A percentile compares a stretch with the other conserved stretches of the same genome.
Conservation (phyloP, 2,797 vertebrate species). For the Pseudotriccus pelzelni region DNA sequence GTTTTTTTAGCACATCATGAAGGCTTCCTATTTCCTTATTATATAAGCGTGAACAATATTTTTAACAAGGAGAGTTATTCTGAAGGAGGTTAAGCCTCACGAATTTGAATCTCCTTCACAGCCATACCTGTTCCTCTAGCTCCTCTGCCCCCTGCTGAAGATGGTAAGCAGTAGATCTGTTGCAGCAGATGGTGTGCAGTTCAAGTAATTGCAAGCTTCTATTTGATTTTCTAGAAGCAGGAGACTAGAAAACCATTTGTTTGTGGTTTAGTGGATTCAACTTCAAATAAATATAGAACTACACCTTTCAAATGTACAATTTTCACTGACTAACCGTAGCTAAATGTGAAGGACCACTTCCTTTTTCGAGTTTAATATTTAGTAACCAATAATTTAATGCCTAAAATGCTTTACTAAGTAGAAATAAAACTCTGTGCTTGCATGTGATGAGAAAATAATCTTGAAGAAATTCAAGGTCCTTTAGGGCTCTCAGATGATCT, state of each 20-base stretch:
- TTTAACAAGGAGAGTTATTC: slow-evolving; percentile 14
- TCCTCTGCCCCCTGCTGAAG: background rate
- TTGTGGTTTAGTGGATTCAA: slow-evolving; percentile 64
- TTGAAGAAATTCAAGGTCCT: background rate
- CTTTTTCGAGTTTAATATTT: slow-evolving; percentile 73
- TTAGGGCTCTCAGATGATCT: background rate
- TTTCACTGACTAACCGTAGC: slow-evolving; percentile 69
- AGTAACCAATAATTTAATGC: slow-evolving; percentile 77
- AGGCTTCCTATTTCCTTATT: background rate
- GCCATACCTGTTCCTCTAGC: background rate
- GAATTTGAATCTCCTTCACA: background rate
- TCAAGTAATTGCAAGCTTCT: slow-evolving; percentile 71
- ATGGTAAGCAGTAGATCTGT: background rate
- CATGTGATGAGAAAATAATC: background rate
- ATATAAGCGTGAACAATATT: background rate
- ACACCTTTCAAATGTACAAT: slow-evolving; percentile 67
- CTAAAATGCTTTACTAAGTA: slow-evolving; percentile 38
- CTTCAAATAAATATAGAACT: slow-evolving; percentile 72
- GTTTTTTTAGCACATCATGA: background rate
- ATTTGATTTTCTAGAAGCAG: slow-evolving; percentile 59
- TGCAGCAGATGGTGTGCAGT: slow-evolving; percentile 44
- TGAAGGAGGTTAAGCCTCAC: slow-evolving; percentile 14
- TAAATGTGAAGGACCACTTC: slow-evolving; percentile 65
- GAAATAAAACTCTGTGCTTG: background rate
- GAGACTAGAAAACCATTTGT: slow-evolving; percentile 68